Percentiles rank a stretch among this genome's conserved stretches.
These are phyloP conservation scores for Drosophila serrata DNA, from an alignment of 1,140 invertebrate species.

Conservation along the genomic window DNA sequence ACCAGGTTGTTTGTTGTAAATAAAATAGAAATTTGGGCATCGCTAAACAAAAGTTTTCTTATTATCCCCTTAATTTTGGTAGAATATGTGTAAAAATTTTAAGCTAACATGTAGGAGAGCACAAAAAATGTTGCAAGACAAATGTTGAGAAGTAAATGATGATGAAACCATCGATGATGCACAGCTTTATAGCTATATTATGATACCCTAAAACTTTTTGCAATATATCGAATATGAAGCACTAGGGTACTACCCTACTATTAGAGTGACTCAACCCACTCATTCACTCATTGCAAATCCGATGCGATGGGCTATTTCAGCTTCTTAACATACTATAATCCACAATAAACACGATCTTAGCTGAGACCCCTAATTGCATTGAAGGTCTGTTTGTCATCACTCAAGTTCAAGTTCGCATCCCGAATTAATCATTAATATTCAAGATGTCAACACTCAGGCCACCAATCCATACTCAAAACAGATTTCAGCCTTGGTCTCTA, in stretches of 20 bases:
- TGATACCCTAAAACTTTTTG: not conserved
- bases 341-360: conserved; percentile 11
- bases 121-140: not conserved
- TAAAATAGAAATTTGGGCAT: too few relatives aligned
- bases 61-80: too few relatives aligned
- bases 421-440: conserved; percentile 66
- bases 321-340: conserved; percentile 19
- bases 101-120: not conserved
- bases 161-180: not conserved
- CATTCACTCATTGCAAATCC: not conserved
- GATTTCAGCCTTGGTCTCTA: conserved; percentile 61
- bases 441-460: conserved; percentile 67
- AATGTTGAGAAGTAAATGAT: not conserved
- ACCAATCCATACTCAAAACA: conserved; percentile 62
- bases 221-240: not conserved
- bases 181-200: not conserved
- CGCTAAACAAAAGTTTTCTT: too few relatives aligned
- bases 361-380: conserved; percentile 34
- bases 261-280: not conserved
- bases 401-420: conserved; percentile 45
- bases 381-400: conserved; percentile 21
- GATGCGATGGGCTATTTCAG: not conserved
- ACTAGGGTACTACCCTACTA: not conserved
- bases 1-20: not conserved
- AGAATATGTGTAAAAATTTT: too few relatives aligned